Percentiles rank a stretch among this genome's conserved stretches.
Conservation (phyloP, 2,113 vertebrate species). For the Herpetotheres cachinnans region DNA sequence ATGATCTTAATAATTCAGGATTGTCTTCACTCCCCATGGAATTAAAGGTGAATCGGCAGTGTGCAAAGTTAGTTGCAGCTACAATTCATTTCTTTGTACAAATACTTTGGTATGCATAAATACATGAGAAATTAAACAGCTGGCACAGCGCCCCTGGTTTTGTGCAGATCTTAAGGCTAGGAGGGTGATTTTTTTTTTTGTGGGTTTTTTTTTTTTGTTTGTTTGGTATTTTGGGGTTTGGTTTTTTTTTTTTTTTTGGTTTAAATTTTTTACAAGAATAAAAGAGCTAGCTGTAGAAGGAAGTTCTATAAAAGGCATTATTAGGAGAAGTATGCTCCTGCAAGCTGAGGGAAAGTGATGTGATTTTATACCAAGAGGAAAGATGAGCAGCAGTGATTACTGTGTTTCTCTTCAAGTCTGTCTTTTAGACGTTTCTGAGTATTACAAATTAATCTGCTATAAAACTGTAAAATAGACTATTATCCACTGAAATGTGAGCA, state of each 20-base stretch:
- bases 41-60: neutral
- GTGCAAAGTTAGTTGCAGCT: neutral
- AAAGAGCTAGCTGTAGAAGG: neutral
- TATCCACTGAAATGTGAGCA: neutral
- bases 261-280: neutral
- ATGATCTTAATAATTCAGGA: neutral
- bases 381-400: neutral
- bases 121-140: slow-evolving; percentile 5
- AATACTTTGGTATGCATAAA: neutral
- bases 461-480: neutral
- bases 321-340: neutral
- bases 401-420: neutral
- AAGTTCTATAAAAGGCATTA: neutral
- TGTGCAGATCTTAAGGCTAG: neutral
- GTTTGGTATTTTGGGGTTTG: too few species aligned
- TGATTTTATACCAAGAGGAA: neutral
- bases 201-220: too few species aligned
- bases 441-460: neutral
- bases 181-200: neutral
- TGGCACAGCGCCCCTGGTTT: neutral
- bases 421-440: neutral
- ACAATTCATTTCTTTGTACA: slow-evolving; percentile 1
- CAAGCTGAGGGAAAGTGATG: neutral
- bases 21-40: neutral
- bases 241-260: too few species aligned